Evolutionary conservation across 2,888 invertebrate species (phyloP), one percentile per base, ranked within the genome.

Genomic region (Sinopyrophorus schimmeli): DNA sequence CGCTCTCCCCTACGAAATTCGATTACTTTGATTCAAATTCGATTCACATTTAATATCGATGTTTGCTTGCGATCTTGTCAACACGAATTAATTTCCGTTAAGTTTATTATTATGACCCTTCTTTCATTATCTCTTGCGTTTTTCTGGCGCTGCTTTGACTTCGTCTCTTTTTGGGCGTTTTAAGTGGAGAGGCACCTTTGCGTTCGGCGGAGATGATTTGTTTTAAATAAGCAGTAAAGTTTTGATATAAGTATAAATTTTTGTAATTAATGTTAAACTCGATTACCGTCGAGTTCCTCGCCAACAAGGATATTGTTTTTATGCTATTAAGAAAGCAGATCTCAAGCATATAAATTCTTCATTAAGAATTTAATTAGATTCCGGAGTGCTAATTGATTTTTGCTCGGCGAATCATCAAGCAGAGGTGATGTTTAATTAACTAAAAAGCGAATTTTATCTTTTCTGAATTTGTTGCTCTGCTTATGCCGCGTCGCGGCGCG

Each of bases 231-330:
- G 12, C 27, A 27, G 7, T n/a, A n/a, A n/a, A n/a, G 9, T 23
- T 23, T 23, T 23, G 3, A 23, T 9, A 9, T 3, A 9, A 23
- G 9, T 23, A 9, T 23, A 32, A 11, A 17, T 32, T 32, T 16
- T 15, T 32, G 16, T 16, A 5, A 9, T 2, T 17, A 17, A 10
- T 32, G 16, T 12, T 40, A 51, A 56, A 55, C 54, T 54, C 12
- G 7, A 41, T 41, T 41, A 24, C 5, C 5, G n/a, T 11, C 32
- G 14, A 20, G 16, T 20, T 32, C 32, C 32, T 20, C 17, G 6
- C 16, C 17, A 32, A 28, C 23, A 17, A 62, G 64, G 62, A 64
- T 63, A 64, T 63, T 63, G 64, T 63, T 64, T 63, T 64, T 64
- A 64, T 57, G 57, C 46, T 55, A 64, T 63, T 64, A 64, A n/a